Evolutionary conservation across 1,140 invertebrate species (phyloP).

Genomic region (Psix sp.): DNA sequence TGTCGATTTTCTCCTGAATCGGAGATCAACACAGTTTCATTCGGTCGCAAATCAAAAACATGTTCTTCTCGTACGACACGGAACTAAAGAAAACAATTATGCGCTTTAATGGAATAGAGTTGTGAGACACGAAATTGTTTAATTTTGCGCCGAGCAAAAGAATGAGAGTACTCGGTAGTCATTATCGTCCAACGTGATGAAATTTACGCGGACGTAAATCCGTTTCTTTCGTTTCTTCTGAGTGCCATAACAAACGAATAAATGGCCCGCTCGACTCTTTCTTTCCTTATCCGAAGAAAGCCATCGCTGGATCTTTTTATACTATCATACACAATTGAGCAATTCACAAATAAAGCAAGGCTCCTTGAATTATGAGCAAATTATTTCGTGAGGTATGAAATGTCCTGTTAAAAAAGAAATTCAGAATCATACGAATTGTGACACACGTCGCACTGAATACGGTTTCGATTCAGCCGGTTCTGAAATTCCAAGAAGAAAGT

Average conservation of each 20-base stretch:
- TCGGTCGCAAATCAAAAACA: slow-evolving; percentile 44
- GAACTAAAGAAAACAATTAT: slow-evolving; percentile 53
- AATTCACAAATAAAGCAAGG: slow-evolving; percentile 35
- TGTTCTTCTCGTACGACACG: slow-evolving; percentile 23
- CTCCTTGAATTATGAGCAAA: slow-evolving; percentile 29
- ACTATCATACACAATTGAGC: slow-evolving; percentile 35
- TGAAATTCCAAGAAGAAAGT: too few relatives aligned
- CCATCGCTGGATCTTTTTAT: slow-evolving; percentile 27
- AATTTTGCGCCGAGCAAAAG: slow-evolving; percentile 52
- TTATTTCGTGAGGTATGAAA: slow-evolving; percentile 3
- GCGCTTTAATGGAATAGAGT: slow-evolving; percentile 54
- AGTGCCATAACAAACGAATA: slow-evolving; percentile 55
- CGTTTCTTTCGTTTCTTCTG: slow-evolving; percentile 46
- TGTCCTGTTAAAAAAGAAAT: too few relatives aligned
- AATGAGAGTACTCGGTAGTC: slow-evolving; percentile 57
- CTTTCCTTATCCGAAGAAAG: slow-evolving; percentile 51
- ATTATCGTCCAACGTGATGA: slow-evolving; percentile 57
- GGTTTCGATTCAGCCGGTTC: too few relatives aligned
- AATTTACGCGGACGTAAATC: slow-evolving; percentile 61
- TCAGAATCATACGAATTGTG: too few relatives aligned
- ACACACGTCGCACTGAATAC: too few relatives aligned
- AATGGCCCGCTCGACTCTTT: slow-evolving; percentile 46
- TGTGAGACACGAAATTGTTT: slow-evolving; percentile 58
- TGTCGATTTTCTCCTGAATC: slow-evolving; percentile 27
- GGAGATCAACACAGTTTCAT: slow-evolving; percentile 27